phyloP scores from a whole-genome alignment of 2,797 vertebrate species.

The Halcyon chelicuti region DNA sequence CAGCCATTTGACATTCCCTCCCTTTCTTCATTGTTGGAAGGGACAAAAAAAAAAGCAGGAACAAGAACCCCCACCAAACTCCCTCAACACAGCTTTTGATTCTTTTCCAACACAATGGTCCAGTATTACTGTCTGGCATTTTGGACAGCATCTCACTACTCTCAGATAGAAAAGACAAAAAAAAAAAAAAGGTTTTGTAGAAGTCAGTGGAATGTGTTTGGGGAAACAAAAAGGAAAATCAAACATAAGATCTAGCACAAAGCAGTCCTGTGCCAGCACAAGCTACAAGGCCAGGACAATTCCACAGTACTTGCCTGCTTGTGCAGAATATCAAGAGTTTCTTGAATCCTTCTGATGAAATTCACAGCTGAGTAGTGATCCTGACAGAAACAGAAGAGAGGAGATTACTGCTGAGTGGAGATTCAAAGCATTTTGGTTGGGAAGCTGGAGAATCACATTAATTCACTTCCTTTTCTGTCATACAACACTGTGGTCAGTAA shows the following conservation, averaged over 20 bases:
- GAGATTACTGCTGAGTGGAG: neutral
- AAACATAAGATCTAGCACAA: neutral
- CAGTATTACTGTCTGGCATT: neutral
- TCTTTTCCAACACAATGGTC: neutral
- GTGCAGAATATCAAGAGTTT: slow-evolving; percentile 90
- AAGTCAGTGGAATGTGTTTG: neutral
- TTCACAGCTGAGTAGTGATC: slow-evolving; percentile 80
- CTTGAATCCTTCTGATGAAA: slow-evolving; percentile 79
- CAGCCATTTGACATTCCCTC: neutral
- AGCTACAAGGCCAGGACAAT: neutral
- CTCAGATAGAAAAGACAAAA: neutral
- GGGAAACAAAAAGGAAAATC: neutral
- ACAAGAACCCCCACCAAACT: neutral
- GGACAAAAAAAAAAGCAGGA: fast-evolving
- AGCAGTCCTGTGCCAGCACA: neutral
- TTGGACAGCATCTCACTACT: neutral
- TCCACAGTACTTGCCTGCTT: slow-evolving; percentile 78
- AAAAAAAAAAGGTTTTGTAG: neutral
- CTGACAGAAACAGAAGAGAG: slow-evolving; percentile 68
- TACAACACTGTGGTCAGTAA: neutral
- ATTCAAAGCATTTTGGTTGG: neutral
- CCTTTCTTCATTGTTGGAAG: neutral
- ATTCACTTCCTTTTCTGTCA: neutral
- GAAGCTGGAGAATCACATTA: neutral
- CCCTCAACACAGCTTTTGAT: neutral